Percentiles rank a stretch among this genome's conserved stretches.
Conservation (phyloP, 2,888 invertebrate species). For the Tachina fera region DNA sequence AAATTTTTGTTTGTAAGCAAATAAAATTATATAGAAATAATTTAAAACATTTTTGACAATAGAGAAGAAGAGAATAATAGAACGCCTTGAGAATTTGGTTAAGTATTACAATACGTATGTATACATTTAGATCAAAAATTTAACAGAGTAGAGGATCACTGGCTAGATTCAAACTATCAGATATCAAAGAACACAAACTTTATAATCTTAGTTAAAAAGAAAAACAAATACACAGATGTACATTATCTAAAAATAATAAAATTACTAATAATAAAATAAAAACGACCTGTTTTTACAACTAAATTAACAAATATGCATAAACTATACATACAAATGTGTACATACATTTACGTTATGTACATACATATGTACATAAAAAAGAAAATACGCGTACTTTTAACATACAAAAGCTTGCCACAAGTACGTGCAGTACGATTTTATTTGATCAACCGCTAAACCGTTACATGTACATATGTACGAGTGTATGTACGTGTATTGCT, state of each 20-base stretch:
- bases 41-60: no score
- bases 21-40: no score
- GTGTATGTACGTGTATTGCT: neutral
- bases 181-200: neutral
- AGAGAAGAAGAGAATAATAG: no score
- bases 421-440: conserved; percentile 33
- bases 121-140: no score
- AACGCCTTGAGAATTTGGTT: no score
- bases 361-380: conserved; percentile 5
- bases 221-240: conserved; percentile 20
- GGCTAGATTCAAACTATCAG: no score
- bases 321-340: neutral
- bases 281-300: conserved; percentile 33
- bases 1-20: no score
- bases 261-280: conserved; percentile 36
- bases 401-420: conserved; percentile 21
- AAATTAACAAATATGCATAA: conserved; percentile 13
- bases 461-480: conserved; percentile 4
- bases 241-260: conserved; percentile 18
- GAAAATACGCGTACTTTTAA: conserved; percentile 37
- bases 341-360: neutral
- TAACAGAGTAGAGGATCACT: no score
- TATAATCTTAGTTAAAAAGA: neutral
- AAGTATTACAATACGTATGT: no score
- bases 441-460: conserved; percentile 63